Evolutionary conservation across 2,797 vertebrate genomes (phyloP).

Genomic region (Anabacerthia variegaticeps): DNA sequence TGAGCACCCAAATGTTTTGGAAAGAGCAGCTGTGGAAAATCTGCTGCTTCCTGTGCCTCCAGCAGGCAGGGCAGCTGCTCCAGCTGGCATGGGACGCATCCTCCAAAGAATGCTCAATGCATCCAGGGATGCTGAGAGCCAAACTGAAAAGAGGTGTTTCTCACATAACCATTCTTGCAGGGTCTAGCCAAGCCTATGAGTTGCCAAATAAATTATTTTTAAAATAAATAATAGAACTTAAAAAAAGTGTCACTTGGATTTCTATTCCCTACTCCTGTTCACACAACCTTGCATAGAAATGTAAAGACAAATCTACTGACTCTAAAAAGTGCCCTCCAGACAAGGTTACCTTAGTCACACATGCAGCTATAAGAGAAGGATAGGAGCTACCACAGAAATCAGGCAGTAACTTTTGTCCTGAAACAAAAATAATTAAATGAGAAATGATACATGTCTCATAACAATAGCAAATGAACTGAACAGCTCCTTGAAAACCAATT

Average conservation of each 20-base stretch:
- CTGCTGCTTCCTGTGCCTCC: neutral
- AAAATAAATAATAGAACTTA: neutral
- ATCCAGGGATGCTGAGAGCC: neutral
- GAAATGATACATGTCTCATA: conserved; percentile 32
- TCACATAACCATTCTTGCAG: neutral
- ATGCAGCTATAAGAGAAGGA: neutral
- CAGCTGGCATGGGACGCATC: neutral
- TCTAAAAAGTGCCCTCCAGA: neutral
- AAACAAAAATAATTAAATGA: conserved; percentile 62
- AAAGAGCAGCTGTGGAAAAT: neutral
- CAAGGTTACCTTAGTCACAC: neutral
- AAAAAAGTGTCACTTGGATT: neutral
- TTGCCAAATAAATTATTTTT: neutral
- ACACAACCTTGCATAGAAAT: neutral
- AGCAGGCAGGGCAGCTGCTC: neutral
- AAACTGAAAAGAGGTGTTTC: neutral
- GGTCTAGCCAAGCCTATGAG: neutral
- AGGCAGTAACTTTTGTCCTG: conserved; percentile 30
- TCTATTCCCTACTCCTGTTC: neutral
- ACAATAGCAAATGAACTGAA: conserved; percentile 60
- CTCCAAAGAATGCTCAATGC: neutral
- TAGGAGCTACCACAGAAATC: neutral
- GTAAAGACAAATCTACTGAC: neutral
- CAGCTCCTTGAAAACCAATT: conserved; percentile 60
- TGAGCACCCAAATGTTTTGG: neutral